phyloP scores from a whole-genome alignment of 2,888 invertebrate genomes.

The Drosophila engyochracea region DNA sequence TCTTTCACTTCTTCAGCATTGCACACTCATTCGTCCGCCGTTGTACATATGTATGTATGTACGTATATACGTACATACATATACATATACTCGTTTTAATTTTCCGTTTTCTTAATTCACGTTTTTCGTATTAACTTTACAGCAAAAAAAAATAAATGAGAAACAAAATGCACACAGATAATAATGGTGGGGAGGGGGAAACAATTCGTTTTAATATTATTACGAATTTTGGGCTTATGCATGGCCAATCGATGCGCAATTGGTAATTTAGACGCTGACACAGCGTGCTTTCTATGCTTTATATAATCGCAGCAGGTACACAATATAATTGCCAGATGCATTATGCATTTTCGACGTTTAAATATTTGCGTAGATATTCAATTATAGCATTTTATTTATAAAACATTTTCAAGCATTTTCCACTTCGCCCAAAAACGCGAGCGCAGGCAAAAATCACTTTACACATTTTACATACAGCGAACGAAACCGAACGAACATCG shows the following conservation, averaged over 20 bases:
- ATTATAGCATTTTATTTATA: constrained; percentile 65
- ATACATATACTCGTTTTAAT: constrained; percentile 67
- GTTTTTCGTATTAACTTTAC: constrained; percentile 61
- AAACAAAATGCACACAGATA: constrained; percentile 27
- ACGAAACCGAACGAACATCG: constrained; percentile 62
- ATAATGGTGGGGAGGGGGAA: constrained; percentile 6
- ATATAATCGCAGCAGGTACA: constrained; percentile 65
- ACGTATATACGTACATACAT: constrained; percentile 13
- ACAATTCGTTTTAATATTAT: constrained; percentile 29
- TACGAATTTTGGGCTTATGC: constrained; percentile 20
- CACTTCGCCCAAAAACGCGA: constrained; percentile 78
- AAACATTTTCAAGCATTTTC: constrained; percentile 77
- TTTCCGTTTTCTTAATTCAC: constrained; percentile 73
- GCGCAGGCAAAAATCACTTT: constrained; percentile 77
- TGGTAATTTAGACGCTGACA: constrained; percentile 50
- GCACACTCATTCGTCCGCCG: constrained; percentile 78
- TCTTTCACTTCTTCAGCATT: constrained; percentile 78
- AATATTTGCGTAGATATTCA: constrained; percentile 40
- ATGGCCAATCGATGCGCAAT: constrained; percentile 76
- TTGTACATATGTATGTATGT: constrained; percentile 46
- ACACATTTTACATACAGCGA: constrained; percentile 76
- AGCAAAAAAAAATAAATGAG: constrained; percentile 51
- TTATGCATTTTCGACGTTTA: constrained; percentile 34
- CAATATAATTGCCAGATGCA: constrained; percentile 29
- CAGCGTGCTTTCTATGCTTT: constrained; percentile 67